Evolutionary conservation across 2,797 vertebrate species (phyloP).

Genomic region (Chiloscyllium punctatum): DNA sequence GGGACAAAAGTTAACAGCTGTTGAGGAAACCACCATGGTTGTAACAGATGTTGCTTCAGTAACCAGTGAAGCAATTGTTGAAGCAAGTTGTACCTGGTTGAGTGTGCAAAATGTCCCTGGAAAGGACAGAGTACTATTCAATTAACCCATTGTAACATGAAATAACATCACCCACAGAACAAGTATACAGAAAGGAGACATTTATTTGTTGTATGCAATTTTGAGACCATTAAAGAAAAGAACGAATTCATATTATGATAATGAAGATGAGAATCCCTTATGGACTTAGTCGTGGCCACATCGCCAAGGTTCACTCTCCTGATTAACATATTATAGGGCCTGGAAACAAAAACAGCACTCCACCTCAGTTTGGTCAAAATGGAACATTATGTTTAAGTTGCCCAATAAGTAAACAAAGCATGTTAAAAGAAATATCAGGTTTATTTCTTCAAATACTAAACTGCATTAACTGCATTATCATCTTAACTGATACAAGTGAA

Average conservation of each 20-base stretch:
- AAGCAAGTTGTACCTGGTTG: neutral
- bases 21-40: neutral
- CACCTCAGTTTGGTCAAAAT: neutral
- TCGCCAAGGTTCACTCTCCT: neutral
- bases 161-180: neutral
- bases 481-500: neutral
- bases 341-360: neutral
- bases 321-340: neutral
- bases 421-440: neutral
- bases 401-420: neutral
- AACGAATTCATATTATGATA: neutral
- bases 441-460: neutral
- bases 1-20: neutral
- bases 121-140: neutral
- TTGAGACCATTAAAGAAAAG: neutral
- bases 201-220: neutral
- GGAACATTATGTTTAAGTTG: neutral
- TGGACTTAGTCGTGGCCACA: neutral
- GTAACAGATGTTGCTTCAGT: neutral
- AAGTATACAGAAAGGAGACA: neutral
- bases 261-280: neutral
- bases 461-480: neutral
- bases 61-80: neutral
- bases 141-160: neutral
- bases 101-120: neutral